Base-by-base conservation (phyloP, 2,797 vertebrate genomes). In the Sciaenops ocellatus region DNA sequence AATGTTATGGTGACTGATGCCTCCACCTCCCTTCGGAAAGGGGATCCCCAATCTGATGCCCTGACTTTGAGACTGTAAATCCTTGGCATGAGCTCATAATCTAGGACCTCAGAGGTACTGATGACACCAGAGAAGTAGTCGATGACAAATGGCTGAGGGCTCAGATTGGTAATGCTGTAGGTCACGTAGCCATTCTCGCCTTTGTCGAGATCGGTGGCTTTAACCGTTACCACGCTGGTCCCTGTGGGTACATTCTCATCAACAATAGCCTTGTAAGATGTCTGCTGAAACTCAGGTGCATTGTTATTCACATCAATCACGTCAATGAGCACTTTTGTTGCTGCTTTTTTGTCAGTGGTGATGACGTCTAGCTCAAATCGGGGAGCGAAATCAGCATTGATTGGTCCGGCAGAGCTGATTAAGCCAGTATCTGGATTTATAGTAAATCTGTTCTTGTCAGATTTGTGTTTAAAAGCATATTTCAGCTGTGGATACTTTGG, bases 81-180 rank as follows among this genome's bases (percentile, higher is more conserved):
- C 71, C 98, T 97, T 6, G 98, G 98, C 98, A 99, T 99, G 78
- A 99, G 91, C 81, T 99, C 98, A 78, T 99, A 99, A 96, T 99
- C 97, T 79, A 99, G 87, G 59, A 95, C 93, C 88, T 97, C 97
- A 0, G 97, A 96, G 46, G 97, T 99, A 79, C 96, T 97, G 92
- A 99, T 96, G 38, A 97, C 91, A 24, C 98, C 98, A 1, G 94
- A 96, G 89, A 99, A 99, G 88, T 97, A 97, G 93, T 99, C 95
- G 10, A 99, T 98, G 69, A 94, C 95, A 88, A 99, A 99, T 0
- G 98, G 98, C 85, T 98, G 96, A 1, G 95, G 96, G 88, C 90
- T 96, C 34, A 97, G 26, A 72, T 98, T 99, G 55, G 97, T 96
- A 62, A 99, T 97, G 85, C 97, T 98, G 84, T 99, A 99, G 11